Percentiles rank a stretch among this genome's conserved stretches.
Conservation (phyloP, 1,140 invertebrate genomes). For the Sinonovacula constricta region DNA sequence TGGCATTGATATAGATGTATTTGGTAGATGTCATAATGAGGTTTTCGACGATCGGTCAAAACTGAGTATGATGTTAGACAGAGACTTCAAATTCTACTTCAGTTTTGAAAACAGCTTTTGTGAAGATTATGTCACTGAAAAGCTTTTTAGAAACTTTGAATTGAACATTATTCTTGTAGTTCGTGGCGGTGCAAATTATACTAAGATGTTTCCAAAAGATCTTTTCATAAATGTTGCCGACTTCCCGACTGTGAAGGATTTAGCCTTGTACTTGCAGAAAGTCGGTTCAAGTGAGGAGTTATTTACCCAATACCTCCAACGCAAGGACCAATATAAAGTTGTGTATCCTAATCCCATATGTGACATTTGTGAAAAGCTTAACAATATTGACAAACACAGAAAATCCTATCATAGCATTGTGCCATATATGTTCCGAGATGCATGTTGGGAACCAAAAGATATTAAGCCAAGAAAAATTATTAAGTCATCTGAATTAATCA, state of each 20-base stretch:
- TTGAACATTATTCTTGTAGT: conserved; percentile 17
- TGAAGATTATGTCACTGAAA: conserved; percentile 96
- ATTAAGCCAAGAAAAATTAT: too few relatives aligned
- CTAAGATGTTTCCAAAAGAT: neutral
- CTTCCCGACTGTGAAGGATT: conserved; percentile 1
- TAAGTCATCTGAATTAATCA: too few relatives aligned
- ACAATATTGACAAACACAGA: conserved; percentile 5
- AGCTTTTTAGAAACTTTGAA: conserved; percentile 85
- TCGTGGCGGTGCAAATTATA: conserved; percentile 24
- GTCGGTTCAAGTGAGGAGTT: neutral
- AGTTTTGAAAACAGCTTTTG: conserved; percentile 92
- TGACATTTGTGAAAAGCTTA: conserved; percentile 11
- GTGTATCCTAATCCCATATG: neutral
- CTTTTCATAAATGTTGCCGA: conserved; percentile 9
- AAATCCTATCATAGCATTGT: conserved; percentile 8
- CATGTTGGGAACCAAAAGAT: conserved; percentile 4
- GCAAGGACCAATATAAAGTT: conserved; percentile 9
- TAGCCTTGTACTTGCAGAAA: conserved; percentile 9
- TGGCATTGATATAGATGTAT: conserved; percentile 80
- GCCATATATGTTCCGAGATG: neutral
- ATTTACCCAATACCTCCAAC: conserved; percentile 2
- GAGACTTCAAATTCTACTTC: conserved; percentile 72
- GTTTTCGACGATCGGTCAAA: neutral
- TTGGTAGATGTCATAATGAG: conserved; percentile 81
- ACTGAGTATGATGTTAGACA: neutral